A percentile compares a stretch with the other conserved stretches of the same genome.
These are phyloP conservation scores for Sebastes fasciatus DNA, from an alignment of 2,113 vertebrate genomes.

Conservation along the genomic window DNA sequence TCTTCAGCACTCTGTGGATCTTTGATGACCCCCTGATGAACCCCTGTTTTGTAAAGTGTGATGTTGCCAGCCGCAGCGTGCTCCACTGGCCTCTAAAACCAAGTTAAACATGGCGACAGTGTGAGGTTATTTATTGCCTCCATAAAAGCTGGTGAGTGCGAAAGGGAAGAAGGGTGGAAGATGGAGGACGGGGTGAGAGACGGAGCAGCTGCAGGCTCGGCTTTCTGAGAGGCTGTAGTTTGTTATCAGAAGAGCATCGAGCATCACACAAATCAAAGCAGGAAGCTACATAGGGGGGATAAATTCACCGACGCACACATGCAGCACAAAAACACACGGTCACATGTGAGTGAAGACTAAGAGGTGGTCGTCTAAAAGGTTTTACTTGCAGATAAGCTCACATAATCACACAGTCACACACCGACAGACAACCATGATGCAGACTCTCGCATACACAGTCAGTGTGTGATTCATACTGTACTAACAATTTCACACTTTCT, in stretches of 20 bases:
- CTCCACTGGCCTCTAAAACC: slow-evolving; percentile 65
- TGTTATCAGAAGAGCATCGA: slow-evolving; percentile 70
- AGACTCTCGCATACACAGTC: background rate
- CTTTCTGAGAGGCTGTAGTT: slow-evolving; percentile 58
- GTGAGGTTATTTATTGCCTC: slow-evolving; percentile 72
- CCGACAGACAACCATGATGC: background rate
- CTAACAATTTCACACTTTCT: slow-evolving; percentile 41
- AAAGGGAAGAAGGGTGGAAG: slow-evolving; percentile 45
- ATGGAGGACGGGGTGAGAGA: slow-evolving; percentile 60
- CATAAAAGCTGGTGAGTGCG: slow-evolving; percentile 73
- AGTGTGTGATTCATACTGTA: slow-evolving; percentile 30
- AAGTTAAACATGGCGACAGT: slow-evolving; percentile 74
- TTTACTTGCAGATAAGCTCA: slow-evolving; percentile 43
- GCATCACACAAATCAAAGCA: slow-evolving; percentile 69
- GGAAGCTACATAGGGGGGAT: slow-evolving; percentile 29
- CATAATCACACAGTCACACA: slow-evolving; percentile 19
- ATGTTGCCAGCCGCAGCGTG: slow-evolving; percentile 25
- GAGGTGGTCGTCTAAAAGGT: slow-evolving; percentile 16
- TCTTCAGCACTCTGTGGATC: slow-evolving; percentile 1
- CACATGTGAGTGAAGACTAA: slow-evolving; percentile 6
- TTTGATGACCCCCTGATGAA: slow-evolving; percentile 43
- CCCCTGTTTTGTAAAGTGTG: slow-evolving; percentile 35
- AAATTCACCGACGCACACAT: slow-evolving; percentile 10
- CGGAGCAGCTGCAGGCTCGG: slow-evolving; percentile 67
- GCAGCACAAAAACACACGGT: slow-evolving; percentile 20